Conservation (phyloP, 1,140 invertebrate genomes). For the Penaeus indicus region DNA sequence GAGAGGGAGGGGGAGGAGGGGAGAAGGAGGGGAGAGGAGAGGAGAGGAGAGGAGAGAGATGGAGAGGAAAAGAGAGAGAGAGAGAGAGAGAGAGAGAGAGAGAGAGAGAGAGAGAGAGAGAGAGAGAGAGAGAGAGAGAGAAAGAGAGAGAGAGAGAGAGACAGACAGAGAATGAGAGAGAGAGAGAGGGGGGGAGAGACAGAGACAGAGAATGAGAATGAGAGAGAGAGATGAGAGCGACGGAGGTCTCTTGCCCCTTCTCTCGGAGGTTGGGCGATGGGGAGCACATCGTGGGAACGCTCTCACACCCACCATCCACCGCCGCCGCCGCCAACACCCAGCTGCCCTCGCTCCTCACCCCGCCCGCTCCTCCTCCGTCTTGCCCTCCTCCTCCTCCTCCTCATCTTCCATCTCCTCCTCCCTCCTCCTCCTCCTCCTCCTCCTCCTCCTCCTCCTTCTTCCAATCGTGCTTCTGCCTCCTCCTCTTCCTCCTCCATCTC, state of each 20-base stretch:
- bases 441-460: too few relatives aligned
- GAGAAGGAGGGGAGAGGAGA: background rate
- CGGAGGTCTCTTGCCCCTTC: constrained; percentile 7
- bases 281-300: constrained; percentile 51
- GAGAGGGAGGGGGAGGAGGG: background rate
- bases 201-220: background rate
- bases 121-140: background rate
- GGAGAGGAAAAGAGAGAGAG: background rate
- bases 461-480: too few relatives aligned
- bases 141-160: background rate
- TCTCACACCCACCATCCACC: constrained; percentile 37
- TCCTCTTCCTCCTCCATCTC: too few relatives aligned
- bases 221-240: background rate
- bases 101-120: background rate
- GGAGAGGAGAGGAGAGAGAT: background rate
- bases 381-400: too few relatives aligned
- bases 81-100: background rate
- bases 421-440: too few relatives aligned
- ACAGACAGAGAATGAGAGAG: background rate
- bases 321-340: background rate
- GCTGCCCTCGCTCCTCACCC: background rate
- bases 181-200: background rate
- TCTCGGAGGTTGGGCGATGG: constrained; percentile 34
- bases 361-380: background rate
- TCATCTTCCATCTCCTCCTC: too few relatives aligned